phyloP scores from a whole-genome alignment of 2,113 vertebrate species.

The Prochilodus magdalenae region DNA sequence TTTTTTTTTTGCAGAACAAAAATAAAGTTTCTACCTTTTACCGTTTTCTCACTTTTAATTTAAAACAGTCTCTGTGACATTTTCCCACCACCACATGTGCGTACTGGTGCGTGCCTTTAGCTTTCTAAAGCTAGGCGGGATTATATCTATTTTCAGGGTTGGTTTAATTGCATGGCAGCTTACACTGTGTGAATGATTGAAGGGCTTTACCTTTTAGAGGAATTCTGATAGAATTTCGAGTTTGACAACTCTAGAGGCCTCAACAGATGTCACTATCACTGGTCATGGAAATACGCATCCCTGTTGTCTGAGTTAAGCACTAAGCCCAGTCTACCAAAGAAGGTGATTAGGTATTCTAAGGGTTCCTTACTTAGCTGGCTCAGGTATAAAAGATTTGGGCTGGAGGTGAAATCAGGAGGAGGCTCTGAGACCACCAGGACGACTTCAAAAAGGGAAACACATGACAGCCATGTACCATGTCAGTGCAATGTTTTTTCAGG shows the following conservation, averaged over 20 bases:
- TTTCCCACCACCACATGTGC: background rate
- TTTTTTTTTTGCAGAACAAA: constrained; percentile 4
- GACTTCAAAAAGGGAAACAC: no score
- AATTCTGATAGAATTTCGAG: background rate
- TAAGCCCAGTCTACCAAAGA: no score
- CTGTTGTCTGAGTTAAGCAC: no score
- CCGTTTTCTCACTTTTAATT: constrained; percentile 20
- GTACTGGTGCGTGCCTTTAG: background rate
- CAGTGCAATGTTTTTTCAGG: no score
- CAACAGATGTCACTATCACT: background rate
- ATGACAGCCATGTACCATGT: no score
- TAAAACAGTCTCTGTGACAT: constrained; percentile 21
- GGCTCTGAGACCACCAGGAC: no score
- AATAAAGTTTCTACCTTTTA: background rate
- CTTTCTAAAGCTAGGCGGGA: background rate
- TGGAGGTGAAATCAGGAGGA: no score
- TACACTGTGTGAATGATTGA: constrained; percentile 11
- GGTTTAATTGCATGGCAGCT: constrained; percentile 2
- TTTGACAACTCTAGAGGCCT: background rate
- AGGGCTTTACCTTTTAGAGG: background rate
- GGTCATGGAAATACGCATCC: background rate
- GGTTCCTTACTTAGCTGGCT: no score
- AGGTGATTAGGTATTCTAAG: no score
- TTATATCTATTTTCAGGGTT: constrained; percentile 9
- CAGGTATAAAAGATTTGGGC: no score